A percentile compares a stretch with the other conserved stretches of the same genome.
These are phyloP conservation scores for Perithous albicinctus DNA, from an alignment of 2,888 invertebrate species.

Conservation along the genomic window DNA sequence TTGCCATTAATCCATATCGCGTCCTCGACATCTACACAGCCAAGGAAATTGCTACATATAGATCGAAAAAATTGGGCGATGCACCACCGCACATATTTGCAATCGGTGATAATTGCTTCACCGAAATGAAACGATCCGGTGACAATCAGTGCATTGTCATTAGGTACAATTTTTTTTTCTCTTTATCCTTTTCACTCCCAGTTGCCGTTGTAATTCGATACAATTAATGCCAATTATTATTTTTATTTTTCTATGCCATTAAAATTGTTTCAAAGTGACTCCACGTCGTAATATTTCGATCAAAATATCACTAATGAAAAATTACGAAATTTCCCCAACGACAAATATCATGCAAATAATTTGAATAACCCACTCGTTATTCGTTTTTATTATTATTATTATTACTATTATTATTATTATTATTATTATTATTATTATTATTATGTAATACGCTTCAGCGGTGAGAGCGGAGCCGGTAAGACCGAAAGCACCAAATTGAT, in stretches of 20 bases:
- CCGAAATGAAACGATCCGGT: constrained; percentile 90
- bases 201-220: neutral
- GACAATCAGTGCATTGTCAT: constrained; percentile 98
- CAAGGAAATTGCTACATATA: constrained; percentile 94
- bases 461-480: constrained; percentile 98
- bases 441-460: constrained; percentile 86
- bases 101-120: constrained; percentile 96
- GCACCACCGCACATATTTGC: constrained; percentile 98
- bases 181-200: neutral
- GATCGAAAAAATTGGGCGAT: constrained; percentile 93
- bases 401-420: too few species aligned
- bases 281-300: too few species aligned
- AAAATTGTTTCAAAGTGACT: too few species aligned
- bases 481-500: constrained; percentile 98
- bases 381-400: too few species aligned
- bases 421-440: too few species aligned
- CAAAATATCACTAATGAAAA: too few species aligned
- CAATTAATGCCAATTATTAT: neutral
- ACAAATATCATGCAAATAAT: neutral
- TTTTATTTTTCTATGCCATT: constrained; percentile 1
- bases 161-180: constrained; percentile 86
- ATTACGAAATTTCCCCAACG: too few species aligned
- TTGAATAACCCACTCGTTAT: too few species aligned
- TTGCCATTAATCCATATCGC: constrained; percentile 98
- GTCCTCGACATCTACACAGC: constrained; percentile 97